Base-by-base conservation (phyloP, 2,797 vertebrate species). In the Eulemur mongoz region DNA sequence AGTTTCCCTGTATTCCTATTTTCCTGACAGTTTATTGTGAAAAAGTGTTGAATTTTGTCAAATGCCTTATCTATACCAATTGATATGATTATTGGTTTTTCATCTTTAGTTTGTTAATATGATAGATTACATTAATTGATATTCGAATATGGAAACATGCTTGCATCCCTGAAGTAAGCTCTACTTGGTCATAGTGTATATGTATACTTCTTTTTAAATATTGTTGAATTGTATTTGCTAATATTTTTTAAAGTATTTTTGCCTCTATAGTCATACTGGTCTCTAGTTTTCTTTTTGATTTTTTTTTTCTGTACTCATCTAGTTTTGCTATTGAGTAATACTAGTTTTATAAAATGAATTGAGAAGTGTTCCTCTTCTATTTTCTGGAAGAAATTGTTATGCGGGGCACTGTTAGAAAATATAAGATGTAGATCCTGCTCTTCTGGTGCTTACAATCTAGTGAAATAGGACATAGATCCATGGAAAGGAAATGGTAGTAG, bases 41-140 rank as follows among this genome's bases (percentile, higher is more conserved):
- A 50, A 80, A 43, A 48, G 43, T 72, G 27, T 70, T 40, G 10
- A 72, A 78, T 63, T 45, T 78, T 67, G 48, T 76, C 69, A 84
- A 79, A 43, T n/a, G 11, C 4, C 79, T 79, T 69, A 50, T 48
- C n/a, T 40, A 1, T 38, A 40, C 78, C 32, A 87, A 20, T 69
- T 50, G 57, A 80, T 70, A 93, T 32, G n/a, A 79, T 93, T 35
- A 87, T 50, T 87, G 7, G 15, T 80, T 93, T 86, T 86, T 87
- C 32, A 50, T 70, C 50, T 70, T 79, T 72, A 93, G 22, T 15
- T 23, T 88, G 27, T 80, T 85, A 78, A 54, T 35, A 38, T 69
- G 48, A 78, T 27, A 75, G 80, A 73, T 38, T 40, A 70, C 38
- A 54, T 59, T 70, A 23, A 91, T 81, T 70, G 57, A 81, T 81